Conservation (phyloP, 2,113 vertebrate species). For the Castor canadensis region DNA sequence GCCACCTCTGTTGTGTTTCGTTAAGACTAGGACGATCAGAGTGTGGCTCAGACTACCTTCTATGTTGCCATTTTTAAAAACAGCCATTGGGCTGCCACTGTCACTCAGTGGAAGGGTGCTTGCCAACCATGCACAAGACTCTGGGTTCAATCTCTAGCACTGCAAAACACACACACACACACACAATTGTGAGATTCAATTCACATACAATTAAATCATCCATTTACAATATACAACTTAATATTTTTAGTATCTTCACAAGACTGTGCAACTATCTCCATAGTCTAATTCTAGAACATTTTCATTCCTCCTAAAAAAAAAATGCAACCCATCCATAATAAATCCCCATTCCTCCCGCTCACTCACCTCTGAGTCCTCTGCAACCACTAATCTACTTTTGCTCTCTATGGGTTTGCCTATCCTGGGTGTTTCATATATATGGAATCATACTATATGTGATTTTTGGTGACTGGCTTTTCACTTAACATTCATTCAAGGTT, state of each 20-base stretch:
- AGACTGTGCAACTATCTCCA: not conserved
- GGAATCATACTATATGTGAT: not conserved
- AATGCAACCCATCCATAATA: not conserved
- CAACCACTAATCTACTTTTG: not conserved
- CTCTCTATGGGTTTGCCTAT: not conserved
- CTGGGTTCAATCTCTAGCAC: not conserved
- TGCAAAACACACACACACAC: not conserved
- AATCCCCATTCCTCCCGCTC: not conserved
- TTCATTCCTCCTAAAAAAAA: not conserved
- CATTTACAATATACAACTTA: not conserved
- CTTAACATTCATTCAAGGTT: not conserved
- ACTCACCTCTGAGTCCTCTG: fast-evolving
- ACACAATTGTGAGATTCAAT: not conserved
- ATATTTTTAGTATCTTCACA: not conserved
- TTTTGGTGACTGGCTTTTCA: not conserved
- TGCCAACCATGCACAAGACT: not conserved
- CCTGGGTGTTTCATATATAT: not conserved
- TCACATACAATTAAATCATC: not conserved
- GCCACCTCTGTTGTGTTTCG: not conserved
- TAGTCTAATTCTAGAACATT: not conserved
- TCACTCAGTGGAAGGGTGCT: not conserved
- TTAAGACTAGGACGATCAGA: not conserved
- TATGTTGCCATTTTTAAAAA: not conserved
- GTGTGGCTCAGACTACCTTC: not conserved
- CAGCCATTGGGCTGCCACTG: too few species aligned